Conservation (phyloP, 2,113 vertebrate species). For the Pseudonaja textilis region DNA sequence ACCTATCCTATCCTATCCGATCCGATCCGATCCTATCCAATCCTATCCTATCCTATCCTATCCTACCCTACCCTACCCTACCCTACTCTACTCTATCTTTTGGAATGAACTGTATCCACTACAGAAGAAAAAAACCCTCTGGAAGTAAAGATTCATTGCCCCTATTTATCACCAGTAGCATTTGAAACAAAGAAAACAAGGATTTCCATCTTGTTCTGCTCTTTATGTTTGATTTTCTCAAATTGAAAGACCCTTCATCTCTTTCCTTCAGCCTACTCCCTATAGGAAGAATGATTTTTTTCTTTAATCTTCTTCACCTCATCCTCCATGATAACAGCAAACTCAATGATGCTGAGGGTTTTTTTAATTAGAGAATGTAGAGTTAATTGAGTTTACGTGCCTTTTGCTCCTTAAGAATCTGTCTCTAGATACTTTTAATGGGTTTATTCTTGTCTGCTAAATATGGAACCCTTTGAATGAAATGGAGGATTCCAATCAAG, state of each 20-base stretch:
- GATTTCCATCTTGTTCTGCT: background rate
- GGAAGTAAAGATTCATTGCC: background rate
- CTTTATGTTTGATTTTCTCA: background rate
- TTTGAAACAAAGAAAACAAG: background rate
- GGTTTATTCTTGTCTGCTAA: background rate
- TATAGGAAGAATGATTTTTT: background rate
- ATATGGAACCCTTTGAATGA: background rate
- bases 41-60: too few relatives aligned
- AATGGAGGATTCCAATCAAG: background rate
- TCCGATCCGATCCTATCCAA: too few relatives aligned
- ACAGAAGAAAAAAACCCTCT: background rate
- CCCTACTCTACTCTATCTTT: background rate
- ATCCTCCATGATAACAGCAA: background rate
- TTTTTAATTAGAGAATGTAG: background rate
- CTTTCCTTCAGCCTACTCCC: background rate
- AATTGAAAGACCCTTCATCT: background rate
- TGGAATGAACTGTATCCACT: background rate
- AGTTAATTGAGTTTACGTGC: background rate
- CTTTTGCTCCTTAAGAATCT: background rate
- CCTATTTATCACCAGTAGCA: background rate
- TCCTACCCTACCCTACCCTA: too few relatives aligned
- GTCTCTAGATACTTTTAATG: background rate
- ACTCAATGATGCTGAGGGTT: background rate
- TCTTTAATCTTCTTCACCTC: background rate
- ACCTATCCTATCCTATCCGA: too few relatives aligned